Conservation (phyloP, 2,113 vertebrate species). For the Ageneiosus marmoratus region DNA sequence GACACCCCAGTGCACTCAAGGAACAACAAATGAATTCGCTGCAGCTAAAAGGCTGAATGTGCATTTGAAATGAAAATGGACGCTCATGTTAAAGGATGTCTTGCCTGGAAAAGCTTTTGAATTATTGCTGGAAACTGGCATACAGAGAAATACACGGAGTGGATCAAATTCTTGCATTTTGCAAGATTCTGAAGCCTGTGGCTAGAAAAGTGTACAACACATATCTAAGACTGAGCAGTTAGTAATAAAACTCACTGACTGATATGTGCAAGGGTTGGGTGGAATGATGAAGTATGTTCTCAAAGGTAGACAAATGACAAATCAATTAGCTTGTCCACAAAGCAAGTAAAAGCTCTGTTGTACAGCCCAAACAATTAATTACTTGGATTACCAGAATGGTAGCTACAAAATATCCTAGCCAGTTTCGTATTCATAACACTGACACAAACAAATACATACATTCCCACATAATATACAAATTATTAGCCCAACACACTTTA, state of each 20-base stretch:
- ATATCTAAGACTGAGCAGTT: neutral
- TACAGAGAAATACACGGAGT: neutral
- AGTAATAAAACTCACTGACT: neutral
- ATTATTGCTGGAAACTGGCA: neutral
- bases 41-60: neutral
- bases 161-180: neutral
- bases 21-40: conserved; percentile 12
- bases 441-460: neutral
- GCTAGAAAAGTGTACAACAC: neutral
- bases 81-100: neutral
- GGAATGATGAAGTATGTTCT: neutral
- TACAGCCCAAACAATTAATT: neutral
- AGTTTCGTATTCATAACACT: neutral
- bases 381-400: neutral
- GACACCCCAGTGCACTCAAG: neutral
- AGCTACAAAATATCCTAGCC: neutral
- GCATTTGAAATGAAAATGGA: neutral
- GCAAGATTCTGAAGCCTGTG: neutral
- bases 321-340: neutral
- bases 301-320: neutral
- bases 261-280: neutral
- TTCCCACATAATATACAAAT: too few relatives aligned
- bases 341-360: neutral
- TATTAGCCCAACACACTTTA: too few relatives aligned
- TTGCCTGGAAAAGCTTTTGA: neutral